Evolutionary conservation across 2,797 vertebrate species (phyloP).

Genomic region (Acropternis orthonyx): DNA sequence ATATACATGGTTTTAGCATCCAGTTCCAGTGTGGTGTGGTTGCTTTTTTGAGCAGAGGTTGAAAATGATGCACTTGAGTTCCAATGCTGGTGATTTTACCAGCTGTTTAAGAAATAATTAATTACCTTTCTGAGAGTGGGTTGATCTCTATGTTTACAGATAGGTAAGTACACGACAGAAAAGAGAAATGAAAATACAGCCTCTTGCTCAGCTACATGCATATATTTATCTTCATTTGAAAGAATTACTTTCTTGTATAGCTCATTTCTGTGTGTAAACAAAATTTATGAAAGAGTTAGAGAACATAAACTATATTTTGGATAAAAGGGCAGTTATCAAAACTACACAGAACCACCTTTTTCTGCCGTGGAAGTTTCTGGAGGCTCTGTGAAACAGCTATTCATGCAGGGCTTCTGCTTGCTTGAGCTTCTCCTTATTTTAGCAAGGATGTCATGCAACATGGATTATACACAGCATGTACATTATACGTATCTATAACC

Average conservation of each 20-base stretch:
- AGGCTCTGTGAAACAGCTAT: neutral
- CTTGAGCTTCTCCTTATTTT: neutral
- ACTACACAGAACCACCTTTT: neutral
- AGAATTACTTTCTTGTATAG: neutral
- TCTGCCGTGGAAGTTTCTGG: neutral
- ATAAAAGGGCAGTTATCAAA: neutral
- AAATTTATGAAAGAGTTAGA: neutral
- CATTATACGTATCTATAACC: neutral
- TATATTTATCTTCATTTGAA: neutral
- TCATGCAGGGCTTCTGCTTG: neutral
- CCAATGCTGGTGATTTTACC: neutral
- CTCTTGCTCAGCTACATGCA: neutral
- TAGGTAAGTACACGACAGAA: neutral
- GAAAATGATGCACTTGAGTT: neutral
- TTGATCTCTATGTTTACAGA: neutral
- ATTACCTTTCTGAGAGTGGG: neutral
- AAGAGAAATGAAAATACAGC: neutral
- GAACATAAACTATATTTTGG: neutral
- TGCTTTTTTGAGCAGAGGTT: neutral
- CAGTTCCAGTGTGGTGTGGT: neutral
- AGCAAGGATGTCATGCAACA: neutral
- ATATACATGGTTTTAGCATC: neutral
- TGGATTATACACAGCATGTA: neutral
- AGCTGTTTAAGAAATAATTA: neutral
- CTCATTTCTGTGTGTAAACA: neutral